Conservation (phyloP, 2,888 invertebrate genomes). For the Metacarcinus magister region DNA sequence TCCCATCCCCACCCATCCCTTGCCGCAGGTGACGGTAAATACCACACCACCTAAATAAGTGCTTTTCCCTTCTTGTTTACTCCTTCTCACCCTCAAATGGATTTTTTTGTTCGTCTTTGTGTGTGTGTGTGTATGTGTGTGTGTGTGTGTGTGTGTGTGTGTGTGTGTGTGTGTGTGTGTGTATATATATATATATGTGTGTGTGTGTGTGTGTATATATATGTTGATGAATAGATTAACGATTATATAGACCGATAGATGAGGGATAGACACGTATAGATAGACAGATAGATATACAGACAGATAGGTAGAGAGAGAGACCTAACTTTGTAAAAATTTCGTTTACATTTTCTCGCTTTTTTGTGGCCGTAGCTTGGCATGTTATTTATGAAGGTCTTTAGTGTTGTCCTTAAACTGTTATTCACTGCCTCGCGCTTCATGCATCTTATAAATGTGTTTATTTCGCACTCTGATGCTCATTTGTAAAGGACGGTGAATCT, state of each 20-base stretch:
- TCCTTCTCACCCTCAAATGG: not conserved
- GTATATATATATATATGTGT: not conserved
- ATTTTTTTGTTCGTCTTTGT: not conserved
- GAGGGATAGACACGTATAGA: not conserved
- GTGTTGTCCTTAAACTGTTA: constrained; percentile 19
- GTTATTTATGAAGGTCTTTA: not conserved
- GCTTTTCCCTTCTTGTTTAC: not conserved
- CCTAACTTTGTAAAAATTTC: not conserved
- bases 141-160: not conserved
- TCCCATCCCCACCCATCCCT: not conserved
- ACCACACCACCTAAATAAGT: constrained; percentile 7
- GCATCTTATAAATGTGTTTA: constrained; percentile 28
- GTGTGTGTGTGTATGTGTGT: no score
- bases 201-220: not conserved
- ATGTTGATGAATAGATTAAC: not conserved
- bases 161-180: not conserved
- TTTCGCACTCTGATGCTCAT: not conserved
- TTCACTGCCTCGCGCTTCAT: constrained; percentile 9
- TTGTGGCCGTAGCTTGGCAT: not conserved
- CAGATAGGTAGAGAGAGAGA: not conserved
- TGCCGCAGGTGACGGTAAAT: not conserved
- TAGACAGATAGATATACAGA: not conserved
- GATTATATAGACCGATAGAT: not conserved
- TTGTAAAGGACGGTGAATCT: not conserved
- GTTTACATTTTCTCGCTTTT: not conserved